phyloP scores from a whole-genome alignment of 1,140 invertebrate genomes.

The Drosophila aff. region DNA sequence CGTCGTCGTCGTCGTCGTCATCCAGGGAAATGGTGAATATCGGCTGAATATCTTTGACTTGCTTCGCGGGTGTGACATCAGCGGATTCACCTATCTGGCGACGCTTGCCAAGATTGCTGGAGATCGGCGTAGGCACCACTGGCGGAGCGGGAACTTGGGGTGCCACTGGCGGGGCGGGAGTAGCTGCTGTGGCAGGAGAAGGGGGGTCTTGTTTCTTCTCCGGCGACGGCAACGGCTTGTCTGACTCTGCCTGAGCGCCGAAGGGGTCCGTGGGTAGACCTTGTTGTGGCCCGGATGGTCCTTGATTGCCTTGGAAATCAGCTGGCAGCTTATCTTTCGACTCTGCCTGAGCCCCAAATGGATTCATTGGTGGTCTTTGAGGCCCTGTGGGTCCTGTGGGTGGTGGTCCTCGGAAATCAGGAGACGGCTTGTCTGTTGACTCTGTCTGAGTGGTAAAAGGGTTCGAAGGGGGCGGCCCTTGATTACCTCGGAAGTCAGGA shows the following conservation, averaged over 20 bases:
- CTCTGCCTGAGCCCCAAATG: neutral
- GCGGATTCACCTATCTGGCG: constrained; percentile 1
- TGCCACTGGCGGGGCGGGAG: constrained; percentile 4
- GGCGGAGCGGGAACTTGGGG: constrained; percentile 1
- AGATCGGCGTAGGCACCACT: neutral
- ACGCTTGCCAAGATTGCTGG: constrained; percentile 46
- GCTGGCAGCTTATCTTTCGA: neutral
- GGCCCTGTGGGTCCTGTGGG: neutral
- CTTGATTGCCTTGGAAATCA: constrained; percentile 1
- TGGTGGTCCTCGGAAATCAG: neutral
- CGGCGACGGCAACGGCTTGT: neutral
- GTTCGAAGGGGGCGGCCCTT: neutral
- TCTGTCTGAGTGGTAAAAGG: neutral
- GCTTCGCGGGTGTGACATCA: constrained; percentile 32
- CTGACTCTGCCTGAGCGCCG: neutral
- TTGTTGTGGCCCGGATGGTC: neutral
- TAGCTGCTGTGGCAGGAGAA: neutral
- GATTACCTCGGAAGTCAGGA: neutral
- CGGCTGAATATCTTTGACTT: constrained; percentile 42
- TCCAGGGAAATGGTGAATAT: constrained; percentile 62
- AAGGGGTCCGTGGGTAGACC: neutral
- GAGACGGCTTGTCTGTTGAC: neutral
- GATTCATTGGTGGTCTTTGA: neutral
- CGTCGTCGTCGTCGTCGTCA: constrained; percentile 66
- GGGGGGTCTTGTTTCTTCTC: neutral